These are phyloP conservation scores for Nowickia ferox DNA, from an alignment of 2,888 invertebrate genomes.

Conservation along the genomic window DNA sequence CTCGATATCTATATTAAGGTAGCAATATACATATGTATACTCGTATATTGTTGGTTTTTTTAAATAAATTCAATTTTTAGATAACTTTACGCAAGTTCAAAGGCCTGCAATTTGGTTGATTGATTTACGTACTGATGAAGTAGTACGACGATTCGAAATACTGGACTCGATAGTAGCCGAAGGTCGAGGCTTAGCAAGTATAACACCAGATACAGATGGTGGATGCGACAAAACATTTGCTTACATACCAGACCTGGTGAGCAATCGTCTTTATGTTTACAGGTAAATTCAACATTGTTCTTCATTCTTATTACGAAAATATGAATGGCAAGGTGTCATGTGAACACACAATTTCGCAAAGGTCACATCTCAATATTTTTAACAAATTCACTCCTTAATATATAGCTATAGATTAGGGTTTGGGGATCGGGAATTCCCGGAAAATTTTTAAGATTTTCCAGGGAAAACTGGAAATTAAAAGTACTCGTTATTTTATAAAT, in stretches of 20 bases:
- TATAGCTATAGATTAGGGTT: too few species aligned
- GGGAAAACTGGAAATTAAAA: too few species aligned
- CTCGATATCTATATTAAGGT: too few species aligned
- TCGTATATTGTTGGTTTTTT: not conserved
- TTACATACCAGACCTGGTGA: slow-evolving; percentile 85
- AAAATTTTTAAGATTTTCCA: too few species aligned
- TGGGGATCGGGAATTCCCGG: too few species aligned
- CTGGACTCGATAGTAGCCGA: slow-evolving; percentile 80
- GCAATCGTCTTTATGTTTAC: slow-evolving; percentile 82
- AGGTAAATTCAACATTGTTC: slow-evolving; percentile 73
- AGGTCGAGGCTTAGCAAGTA: slow-evolving; percentile 86
- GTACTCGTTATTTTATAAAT: too few species aligned
- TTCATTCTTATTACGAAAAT: too few species aligned
- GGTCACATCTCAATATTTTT: too few species aligned
- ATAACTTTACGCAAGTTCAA: slow-evolving; percentile 83
- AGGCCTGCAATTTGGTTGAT: slow-evolving; percentile 87
- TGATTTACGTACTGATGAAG: slow-evolving; percentile 86
- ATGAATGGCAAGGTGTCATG: too few species aligned
- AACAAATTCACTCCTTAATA: too few species aligned
- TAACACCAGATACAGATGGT: slow-evolving; percentile 86
- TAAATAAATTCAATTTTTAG: slow-evolving; percentile 71
- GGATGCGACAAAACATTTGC: slow-evolving; percentile 87
- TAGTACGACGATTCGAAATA: slow-evolving; percentile 85
- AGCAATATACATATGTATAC: too few species aligned
- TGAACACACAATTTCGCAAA: too few species aligned